A percentile compares a stretch with the other conserved stretches of the same genome.
Evolutionary conservation across 2,113 vertebrate species (phyloP).

Genomic region (Grallaria varia): DNA sequence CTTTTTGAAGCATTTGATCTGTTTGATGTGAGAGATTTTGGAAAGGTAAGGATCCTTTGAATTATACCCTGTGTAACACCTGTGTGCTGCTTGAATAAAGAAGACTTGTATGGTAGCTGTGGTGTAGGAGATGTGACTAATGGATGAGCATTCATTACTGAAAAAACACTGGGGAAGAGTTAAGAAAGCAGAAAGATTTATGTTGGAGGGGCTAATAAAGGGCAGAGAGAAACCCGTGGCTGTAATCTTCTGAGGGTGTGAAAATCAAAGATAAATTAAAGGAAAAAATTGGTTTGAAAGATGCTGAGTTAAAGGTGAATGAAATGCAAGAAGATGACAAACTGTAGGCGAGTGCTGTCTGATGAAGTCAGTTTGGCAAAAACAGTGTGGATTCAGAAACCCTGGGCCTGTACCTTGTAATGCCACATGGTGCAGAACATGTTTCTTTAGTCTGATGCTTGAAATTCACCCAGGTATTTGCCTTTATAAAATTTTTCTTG

Average conservation of each 20-base stretch:
- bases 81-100: not conserved
- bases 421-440: not conserved
- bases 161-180: not conserved
- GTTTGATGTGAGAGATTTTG: constrained; percentile 96
- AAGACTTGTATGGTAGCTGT: not conserved
- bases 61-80: not conserved
- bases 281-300: not conserved
- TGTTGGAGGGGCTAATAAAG: not conserved
- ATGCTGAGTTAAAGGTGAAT: not conserved
- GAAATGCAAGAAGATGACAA: not conserved
- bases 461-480: not conserved
- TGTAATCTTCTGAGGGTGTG: not conserved
- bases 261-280: not conserved
- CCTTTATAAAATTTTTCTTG: not conserved
- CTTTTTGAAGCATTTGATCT: constrained; percentile 98
- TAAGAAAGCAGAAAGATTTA: not conserved
- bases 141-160: not conserved
- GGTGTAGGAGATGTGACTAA: not conserved
- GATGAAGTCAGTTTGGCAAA: not conserved
- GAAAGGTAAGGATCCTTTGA: constrained; percentile 83
- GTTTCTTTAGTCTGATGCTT: not conserved
- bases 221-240: not conserved
- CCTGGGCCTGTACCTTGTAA: rapidly evolving
- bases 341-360: not conserved
- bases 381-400: rapidly evolving